Base-by-base conservation (phyloP, 2,113 vertebrate genomes). In the Ranitomeya imitator region DNA sequence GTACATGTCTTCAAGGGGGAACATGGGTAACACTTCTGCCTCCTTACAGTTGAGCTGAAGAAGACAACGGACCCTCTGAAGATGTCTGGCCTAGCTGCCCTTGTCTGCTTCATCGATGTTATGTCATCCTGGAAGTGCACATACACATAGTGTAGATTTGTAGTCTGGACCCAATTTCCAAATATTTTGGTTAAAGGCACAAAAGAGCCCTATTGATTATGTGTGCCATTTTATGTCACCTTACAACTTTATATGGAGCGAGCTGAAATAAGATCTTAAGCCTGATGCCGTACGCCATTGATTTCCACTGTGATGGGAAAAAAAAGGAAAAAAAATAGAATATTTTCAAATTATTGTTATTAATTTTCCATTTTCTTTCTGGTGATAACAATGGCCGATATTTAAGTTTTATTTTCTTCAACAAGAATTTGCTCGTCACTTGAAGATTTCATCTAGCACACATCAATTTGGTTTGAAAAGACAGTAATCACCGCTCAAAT, bases 391-490 rank as follows among this genome's bases (percentile, higher is more conserved):
- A 7, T 73, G 69, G 69, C 9, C 26, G 69, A 37, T 15, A 73
- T 37, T 37, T 37, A 67, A 14, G 67, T 0, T 45, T 45, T 31
- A 19, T 45, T 73, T 71, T 31, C 26, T 73, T 37, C 71, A 45
- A 45, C 15, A 74, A 45, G 71, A 74, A 74, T 74, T 16, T 10
- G 31, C 37, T 74, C 37, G 2, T 73, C 26, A 31, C 13, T 26
- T 16, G 69, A 73, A 73, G 13, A 16, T 73, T 73, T 45, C 15
- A 45, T 45, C 31, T 74, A 74, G 45, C 10, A 51, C 71, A 45
- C 19, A 51, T 74, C 71, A 74, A 74, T 74, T 74, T 74, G 71
- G 14, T 18, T 45, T 74, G 37, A 74, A 74, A 74, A 74, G 71
- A 74, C 71, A 9, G 71, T 74, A 74, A 74, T 74, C 71, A 19